Evolutionary conservation across 2,797 vertebrate genomes (phyloP), one percentile per base, ranked within the genome.

Genomic region (Podargus strigoides): DNA sequence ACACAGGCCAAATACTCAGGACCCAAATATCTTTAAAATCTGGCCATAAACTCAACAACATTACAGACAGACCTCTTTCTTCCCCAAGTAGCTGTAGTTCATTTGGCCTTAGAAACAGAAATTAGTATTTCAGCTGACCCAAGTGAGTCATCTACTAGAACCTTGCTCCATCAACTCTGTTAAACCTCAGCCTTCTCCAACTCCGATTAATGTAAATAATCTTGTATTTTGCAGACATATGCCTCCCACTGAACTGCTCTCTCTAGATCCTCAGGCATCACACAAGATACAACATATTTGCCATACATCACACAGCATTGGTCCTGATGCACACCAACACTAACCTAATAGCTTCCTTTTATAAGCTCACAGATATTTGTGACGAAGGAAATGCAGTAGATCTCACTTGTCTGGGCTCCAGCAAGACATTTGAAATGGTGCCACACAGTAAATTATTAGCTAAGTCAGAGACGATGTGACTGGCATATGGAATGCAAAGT

Each of bases 361-460:
- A 16, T 26, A 39, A 64, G 66, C 13, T 85, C 74, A 55, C 58
- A 72, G 70, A 8, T 59, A 81, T 36, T 52, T 64, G 58, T 7
- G 1, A 23, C 0, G 14, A 22, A 79, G 70, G 92, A 75, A 75
- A 89, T 19, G 90, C 66, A 64, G 84, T 12, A 46, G 75, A 75
- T 72, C 32, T 76, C 75, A 19, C 75, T 79, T 6, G 1, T 75
- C 58, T 60, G 70, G 55, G 67, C 75, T 93, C 28, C 82, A 64
- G 53, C 24, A 68, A 75, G 90, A 47, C 85, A 75, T 68, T 41
- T 75, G 87, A 89, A 89, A 91, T 64, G 86, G 78, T 76, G 87
- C 92, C 92, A 93, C 82, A 19, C 0, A 56, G 70, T 89, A 87
- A 95, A 91, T 95, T 24, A 87, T 37, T 64, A 94, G 78, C 70